These are phyloP conservation scores for Cantharis rufa DNA, from an alignment of 2,888 invertebrate genomes.

Conservation along the genomic window DNA sequence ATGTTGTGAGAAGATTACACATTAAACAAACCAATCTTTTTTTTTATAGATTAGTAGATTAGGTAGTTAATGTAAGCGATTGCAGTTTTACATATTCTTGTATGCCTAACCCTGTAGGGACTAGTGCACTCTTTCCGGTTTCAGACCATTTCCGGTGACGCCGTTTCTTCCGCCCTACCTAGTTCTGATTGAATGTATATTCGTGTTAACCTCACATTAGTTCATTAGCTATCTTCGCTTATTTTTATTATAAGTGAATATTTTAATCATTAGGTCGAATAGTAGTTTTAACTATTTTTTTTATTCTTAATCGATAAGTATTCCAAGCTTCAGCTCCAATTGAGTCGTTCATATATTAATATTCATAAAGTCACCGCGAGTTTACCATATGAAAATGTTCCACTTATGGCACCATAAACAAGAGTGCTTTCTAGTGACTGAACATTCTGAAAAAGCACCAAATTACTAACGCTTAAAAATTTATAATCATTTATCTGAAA, in stretches of 20 bases:
- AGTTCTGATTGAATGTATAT: slow-evolving; percentile 48
- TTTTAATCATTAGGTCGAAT: not conserved
- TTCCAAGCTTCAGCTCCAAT: not conserved
- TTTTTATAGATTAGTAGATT: not conserved
- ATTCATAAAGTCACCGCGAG: not conserved
- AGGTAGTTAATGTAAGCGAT: slow-evolving; percentile 7
- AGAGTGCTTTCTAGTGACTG: not conserved
- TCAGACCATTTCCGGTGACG: slow-evolving; percentile 49
- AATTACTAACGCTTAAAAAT: not conserved
- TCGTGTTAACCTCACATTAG: slow-evolving; percentile 48
- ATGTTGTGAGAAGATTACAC: not conserved
- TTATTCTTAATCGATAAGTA: not conserved
- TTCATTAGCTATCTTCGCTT: slow-evolving; percentile 43
- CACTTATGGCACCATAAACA: not conserved
- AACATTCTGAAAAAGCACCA: not conserved
- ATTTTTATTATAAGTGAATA: slow-evolving; percentile 18
- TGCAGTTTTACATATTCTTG: slow-evolving; percentile 31
- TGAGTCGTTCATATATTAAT: not conserved
- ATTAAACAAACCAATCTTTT: not conserved
- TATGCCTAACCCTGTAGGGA: slow-evolving; percentile 15
- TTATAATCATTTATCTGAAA: not conserved
- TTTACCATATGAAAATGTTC: not conserved
- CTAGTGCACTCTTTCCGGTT: slow-evolving; percentile 47
- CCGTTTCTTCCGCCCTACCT: slow-evolving; percentile 45
- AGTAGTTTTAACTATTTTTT: not conserved